Base-by-base conservation (phyloP, 2,888 invertebrate genomes). In the Aporophyla lueneburgensis region DNA sequence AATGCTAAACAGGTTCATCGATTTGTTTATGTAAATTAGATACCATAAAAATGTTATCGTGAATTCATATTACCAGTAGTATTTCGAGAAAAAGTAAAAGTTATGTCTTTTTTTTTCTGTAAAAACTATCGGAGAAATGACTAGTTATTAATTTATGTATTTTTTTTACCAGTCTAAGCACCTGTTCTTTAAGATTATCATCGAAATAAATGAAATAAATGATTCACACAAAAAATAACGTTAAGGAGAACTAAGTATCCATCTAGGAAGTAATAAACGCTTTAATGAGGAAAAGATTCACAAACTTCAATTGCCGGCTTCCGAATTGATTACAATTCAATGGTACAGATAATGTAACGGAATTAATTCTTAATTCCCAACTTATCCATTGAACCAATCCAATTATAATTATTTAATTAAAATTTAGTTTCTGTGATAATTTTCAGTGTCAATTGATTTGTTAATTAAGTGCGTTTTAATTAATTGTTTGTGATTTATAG, bases 281-380 rank as follows among this genome's bases (percentile, higher is more conserved):
- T 68, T 72, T 66, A 77, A 86, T 67, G 74, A 91, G 90, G 90
- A 91, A 90, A 85, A 86, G 87, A 91, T 86, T 80, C 88, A 78
- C 82, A 63, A 75, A 77, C 73, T 77, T 73, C 80, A 84, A 88
- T 81, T 87, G 79, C 81, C 76, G 81, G 81, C 85, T 91, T 91
- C 90, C 89, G 89, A 90, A 90, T 90, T 84, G 86, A 91, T 91
- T 90, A 88, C 70, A 63, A 80, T 81, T 84, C 87, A 87, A 85
- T 90, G 81, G 85, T 83, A 89, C 54, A 76, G 79, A 89, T 84
- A 89, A 83, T 80, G 70, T 73, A 74, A 81, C 76, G 74, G 80
- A 78, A 78, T 78, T 77, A 74, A 80, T 71, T 83, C 70, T 78
- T 77, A 74, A 80, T 71, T 83, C 70, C 40, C 69, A 73, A 76